Base-by-base conservation (phyloP, 2,113 vertebrate genomes). In the Chionis minor region DNA sequence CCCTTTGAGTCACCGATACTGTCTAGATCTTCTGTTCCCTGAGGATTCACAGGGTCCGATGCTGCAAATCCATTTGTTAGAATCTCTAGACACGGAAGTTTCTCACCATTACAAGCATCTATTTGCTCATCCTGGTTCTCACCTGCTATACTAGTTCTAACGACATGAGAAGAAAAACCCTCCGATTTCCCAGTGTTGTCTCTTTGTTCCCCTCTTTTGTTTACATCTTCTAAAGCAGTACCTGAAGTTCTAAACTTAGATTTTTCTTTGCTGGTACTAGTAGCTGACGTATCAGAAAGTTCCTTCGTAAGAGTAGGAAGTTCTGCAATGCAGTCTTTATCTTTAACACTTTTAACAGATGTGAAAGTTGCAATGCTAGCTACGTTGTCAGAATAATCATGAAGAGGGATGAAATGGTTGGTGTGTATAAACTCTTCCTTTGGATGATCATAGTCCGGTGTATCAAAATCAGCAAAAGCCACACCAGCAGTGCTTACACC, bases 11-110 rank as follows among this genome's bases (percentile, higher is more conserved):
- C 94, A 83, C 66, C 26, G 42, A 88, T 20, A 42, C 26, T 24
- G 94, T 98, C 98, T 86, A 98, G 96, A 97, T 98, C 97, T 95
- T 98, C 97, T 75, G 75, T 97, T 98, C 97, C 98, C 97, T 98
- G 98, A 98, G 98, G 98, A 97, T 98, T 98, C 96, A 94, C 98
- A 97, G 97, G 74, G 69, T 98, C 98, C 9, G 92, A 94, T 44
- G 94, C 96, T 33, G 97, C 95, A 97, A 99, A 99, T 73, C 99
- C 99, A 1, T 99, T 99, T 24, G 98, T 99, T n/a, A 99, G 98
- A 97, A 98, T 98, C 97, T 99, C 98, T 38, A 97, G 58, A 97
- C 97, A 96, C 13, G 95, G 52, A 80, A 58, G 81, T 61, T 97
- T 98, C 63, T 98, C 97, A 52, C 99, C 98, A 63, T 99, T 99